These are phyloP conservation scores for Turritopsis rubra DNA, from an alignment of 30 jellyfish, hydroid and myxozoan species.

Conservation along the genomic window DNA sequence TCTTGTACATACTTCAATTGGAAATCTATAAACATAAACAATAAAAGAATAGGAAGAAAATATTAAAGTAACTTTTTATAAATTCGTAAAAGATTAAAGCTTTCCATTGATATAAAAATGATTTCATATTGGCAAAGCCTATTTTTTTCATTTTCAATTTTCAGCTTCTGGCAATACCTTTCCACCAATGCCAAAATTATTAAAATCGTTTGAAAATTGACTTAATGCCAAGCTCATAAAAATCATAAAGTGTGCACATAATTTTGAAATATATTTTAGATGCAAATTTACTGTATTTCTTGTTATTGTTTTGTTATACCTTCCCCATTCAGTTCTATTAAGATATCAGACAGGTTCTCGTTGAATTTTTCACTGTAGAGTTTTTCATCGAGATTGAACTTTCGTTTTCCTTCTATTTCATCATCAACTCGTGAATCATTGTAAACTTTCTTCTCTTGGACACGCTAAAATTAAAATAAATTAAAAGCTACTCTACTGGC, in stretches of 20 bases:
- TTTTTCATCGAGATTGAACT: conserved; percentile 82
- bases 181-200: no score
- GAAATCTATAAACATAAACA: conserved; percentile 45
- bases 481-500: neutral
- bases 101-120: no score
- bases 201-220: no score
- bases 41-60: conserved; percentile 2
- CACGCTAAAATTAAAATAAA: conserved; percentile 53
- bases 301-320: conserved; percentile 34
- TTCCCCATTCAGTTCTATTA: conserved; percentile 59
- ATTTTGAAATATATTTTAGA: no score
- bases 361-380: conserved; percentile 60
- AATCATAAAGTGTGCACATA: no score
- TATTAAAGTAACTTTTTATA: neutral
- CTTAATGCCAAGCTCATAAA: no score
- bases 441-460: conserved; percentile 73
- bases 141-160: no score
- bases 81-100: no score
- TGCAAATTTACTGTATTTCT: no score
- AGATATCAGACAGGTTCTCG: conserved; percentile 40
- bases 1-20: conserved; percentile 72
- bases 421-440: conserved; percentile 69
- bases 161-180: no score
- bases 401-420: conserved; percentile 91
- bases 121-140: no score